Evolutionary conservation across 2,113 vertebrate species (phyloP).

Genomic region (Campylomormyrus tamandua): DNA sequence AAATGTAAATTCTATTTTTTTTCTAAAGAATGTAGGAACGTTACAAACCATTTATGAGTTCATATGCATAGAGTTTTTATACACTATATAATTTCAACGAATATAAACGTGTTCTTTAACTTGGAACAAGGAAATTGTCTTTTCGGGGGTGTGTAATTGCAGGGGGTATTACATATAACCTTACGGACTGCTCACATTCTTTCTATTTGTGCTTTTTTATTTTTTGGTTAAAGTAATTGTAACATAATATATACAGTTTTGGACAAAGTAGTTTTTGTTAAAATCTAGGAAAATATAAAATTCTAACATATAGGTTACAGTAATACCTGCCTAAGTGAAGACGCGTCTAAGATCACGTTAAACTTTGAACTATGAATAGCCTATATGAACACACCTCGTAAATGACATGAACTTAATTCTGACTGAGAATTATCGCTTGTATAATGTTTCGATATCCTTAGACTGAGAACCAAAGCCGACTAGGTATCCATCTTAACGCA

Average conservation of each 20-base stretch:
- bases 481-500: not conserved
- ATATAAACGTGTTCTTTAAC: constrained; percentile 8
- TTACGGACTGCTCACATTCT: not conserved
- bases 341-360: not conserved
- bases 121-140: not conserved
- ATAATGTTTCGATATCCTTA: not conserved
- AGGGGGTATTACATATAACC: constrained; percentile 3
- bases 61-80: not conserved
- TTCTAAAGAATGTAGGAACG: constrained; percentile 1
- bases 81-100: not conserved
- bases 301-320: not conserved
- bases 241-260: not conserved
- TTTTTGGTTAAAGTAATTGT: not conserved
- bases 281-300: not conserved
- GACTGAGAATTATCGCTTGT: not conserved
- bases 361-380: not conserved
- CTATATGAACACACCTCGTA: not conserved
- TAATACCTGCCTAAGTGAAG: not conserved
- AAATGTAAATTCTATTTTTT: constrained; percentile 6
- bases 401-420: not conserved
- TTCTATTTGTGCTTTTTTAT: not conserved
- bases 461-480: not conserved
- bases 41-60: not conserved
- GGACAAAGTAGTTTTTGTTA: not conserved
- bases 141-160: constrained; percentile 9